phyloP scores from a whole-genome alignment of 1,140 invertebrate species.

The Drosophila ananassae region DNA sequence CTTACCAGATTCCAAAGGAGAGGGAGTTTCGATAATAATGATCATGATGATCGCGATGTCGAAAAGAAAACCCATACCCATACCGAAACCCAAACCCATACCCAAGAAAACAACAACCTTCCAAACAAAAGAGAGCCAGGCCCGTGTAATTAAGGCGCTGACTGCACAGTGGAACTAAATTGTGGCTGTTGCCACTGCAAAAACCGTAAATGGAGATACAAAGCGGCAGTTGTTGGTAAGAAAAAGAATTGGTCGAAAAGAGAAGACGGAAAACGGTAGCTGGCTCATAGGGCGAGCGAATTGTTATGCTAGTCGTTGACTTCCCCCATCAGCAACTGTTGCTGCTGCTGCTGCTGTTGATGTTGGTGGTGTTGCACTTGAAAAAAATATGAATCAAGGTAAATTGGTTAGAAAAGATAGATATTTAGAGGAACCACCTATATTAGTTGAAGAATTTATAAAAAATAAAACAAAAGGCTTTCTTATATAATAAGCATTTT shows the following conservation, averaged over 20 bases:
- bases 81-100: neutral
- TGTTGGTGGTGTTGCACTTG: slow-evolving; percentile 12
- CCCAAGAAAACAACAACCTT: slow-evolving; percentile 13
- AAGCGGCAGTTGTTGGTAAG: slow-evolving; percentile 10
- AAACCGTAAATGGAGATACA: slow-evolving; percentile 43
- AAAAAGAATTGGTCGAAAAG: slow-evolving; percentile 20
- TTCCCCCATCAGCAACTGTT: slow-evolving; percentile 50
- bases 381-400: neutral
- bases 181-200: slow-evolving; percentile 57
- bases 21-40: slow-evolving; percentile 39
- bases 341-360: slow-evolving; percentile 9
- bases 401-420: neutral
- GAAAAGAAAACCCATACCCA: slow-evolving; percentile 53
- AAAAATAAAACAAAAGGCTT: too few species aligned
- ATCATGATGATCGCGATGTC: slow-evolving; percentile 47
- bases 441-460: neutral
- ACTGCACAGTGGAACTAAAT: slow-evolving; percentile 76
- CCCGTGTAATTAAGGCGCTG: slow-evolving; percentile 46
- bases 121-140: slow-evolving; percentile 43
- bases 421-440: neutral
- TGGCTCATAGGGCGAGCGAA: slow-evolving; percentile 78
- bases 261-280: slow-evolving; percentile 77
- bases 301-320: slow-evolving; percentile 79
- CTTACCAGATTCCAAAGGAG: slow-evolving; percentile 34
- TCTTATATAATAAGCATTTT: too few species aligned